phyloP scores from a whole-genome alignment of 2,113 vertebrate genomes.

The Zootoca vivipara region DNA sequence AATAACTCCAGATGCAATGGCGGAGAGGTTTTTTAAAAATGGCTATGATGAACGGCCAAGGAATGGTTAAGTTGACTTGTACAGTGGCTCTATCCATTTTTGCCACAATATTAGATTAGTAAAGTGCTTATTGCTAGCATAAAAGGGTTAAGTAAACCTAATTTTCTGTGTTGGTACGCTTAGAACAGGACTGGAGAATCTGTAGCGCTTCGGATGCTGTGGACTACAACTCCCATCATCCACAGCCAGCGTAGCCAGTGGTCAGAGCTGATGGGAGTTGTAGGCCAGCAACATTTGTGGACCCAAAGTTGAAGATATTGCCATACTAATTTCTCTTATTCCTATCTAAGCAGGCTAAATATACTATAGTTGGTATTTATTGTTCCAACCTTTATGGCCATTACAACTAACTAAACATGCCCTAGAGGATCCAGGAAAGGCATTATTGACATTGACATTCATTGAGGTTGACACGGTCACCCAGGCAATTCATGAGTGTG shows the following conservation, averaged over 20 bases:
- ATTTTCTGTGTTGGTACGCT: not conserved
- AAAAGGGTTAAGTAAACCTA: not conserved
- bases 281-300: too few species aligned
- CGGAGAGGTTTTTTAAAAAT: not conserved
- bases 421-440: fast-evolving
- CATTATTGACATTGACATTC: fast-evolving
- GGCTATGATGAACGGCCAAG: not conserved
- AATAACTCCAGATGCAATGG: not conserved
- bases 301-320: not conserved
- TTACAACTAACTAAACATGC: not conserved
- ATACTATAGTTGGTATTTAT: not conserved
- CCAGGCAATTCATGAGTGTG: not conserved
- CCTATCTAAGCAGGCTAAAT: fast-evolving
- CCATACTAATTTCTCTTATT: not conserved
- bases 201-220: too few species aligned
- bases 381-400: not conserved
- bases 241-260: too few species aligned
- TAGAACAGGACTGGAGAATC: not conserved
- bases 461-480: fast-evolving
- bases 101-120: not conserved
- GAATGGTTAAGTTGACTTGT: not conserved
- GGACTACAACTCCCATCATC: too few species aligned
- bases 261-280: too few species aligned
- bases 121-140: not conserved
- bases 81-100: not conserved